phyloP scores from a whole-genome alignment of 2,113 vertebrate genomes.

The Dromaius novaehollandiae region DNA sequence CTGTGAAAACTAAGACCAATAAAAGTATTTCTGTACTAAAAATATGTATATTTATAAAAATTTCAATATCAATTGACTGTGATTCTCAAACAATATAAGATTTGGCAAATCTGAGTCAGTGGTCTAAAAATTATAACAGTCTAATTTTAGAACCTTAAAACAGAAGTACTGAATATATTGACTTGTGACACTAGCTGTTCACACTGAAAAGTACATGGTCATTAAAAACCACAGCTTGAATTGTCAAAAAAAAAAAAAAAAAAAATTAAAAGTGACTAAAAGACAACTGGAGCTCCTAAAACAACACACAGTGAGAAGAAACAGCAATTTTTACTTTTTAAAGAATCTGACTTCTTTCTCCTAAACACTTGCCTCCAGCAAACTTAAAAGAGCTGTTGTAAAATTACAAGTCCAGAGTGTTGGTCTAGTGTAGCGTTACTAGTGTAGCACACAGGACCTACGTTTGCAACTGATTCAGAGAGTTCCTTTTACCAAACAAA shows the following conservation, averaged over 20 bases:
- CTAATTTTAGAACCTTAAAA: neutral
- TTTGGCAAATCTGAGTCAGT: neutral
- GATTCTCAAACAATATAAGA: neutral
- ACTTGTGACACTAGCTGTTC: neutral
- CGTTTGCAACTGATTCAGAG: neutral
- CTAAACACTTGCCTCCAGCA: neutral
- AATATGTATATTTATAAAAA: constrained; percentile 4
- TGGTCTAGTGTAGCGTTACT: neutral
- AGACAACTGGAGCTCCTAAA: neutral
- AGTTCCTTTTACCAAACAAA: neutral
- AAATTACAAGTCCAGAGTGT: neutral
- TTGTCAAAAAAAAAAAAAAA: neutral
- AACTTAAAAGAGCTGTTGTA: neutral
- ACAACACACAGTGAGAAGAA: neutral
- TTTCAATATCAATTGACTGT: neutral
- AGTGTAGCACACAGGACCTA: neutral
- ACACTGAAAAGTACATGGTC: neutral
- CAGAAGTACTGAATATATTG: fast-evolving
- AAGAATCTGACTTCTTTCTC: neutral
- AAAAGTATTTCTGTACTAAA: neutral
- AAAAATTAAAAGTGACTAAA: neutral
- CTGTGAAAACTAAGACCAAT: constrained; percentile 37
- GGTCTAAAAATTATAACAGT: neutral
- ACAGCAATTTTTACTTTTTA: neutral
- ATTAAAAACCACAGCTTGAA: neutral